Evolutionary conservation across 35 echinoderm and acorn worm genomes (phyloP), one percentile per base, ranked within the genome.

Genomic region (Strongylocentrotus purpuratus): DNA sequence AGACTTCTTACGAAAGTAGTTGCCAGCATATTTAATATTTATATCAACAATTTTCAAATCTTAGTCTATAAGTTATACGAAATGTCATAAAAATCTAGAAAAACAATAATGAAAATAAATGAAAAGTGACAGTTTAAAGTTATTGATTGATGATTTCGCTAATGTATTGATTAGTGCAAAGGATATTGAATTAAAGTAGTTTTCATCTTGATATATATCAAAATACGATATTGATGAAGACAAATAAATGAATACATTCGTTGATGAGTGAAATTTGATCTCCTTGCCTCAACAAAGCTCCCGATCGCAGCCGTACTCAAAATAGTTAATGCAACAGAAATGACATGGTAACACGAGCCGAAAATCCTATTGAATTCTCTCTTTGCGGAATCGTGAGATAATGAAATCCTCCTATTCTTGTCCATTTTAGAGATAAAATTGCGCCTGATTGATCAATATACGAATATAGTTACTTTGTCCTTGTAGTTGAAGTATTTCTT

Each of bases 401-500:
- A 78, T 28, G 65, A 78, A 78, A 78, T 78, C 65, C 2, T 78
- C 28, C 65, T 78, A 78, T 78, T 78, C 65, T 28, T 78, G n/a
- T n/a, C 28, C 18, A 78, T 78, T 78, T 78, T 78, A 78, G 65
- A 78, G 65, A 78, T 78, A 78, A 78, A 78, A 78, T 78, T 78
- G 65, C 65, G 65, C 65, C 7, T 4, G 65, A n/a, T 5, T 78
- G 65, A 78, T 78, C 20, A 22, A 78, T 78, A 22, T 28, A 28
- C 65, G 65, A 78, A 78, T 78, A 78, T 22, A 78, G 25, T 55
- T 55, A 55, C 65, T n/a, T 7, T 78, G 7, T 78, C 20, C 20
- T n/a, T 78, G 50, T 55, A 14, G 28, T 28, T 28, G 65, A 22
- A 78, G 25, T 78, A 78, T 78, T 78, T 28, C 28, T 78, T n/a